These are phyloP conservation scores for Amaurobius ferox DNA, from an alignment of 2,888 invertebrate species.

Conservation along the genomic window DNA sequence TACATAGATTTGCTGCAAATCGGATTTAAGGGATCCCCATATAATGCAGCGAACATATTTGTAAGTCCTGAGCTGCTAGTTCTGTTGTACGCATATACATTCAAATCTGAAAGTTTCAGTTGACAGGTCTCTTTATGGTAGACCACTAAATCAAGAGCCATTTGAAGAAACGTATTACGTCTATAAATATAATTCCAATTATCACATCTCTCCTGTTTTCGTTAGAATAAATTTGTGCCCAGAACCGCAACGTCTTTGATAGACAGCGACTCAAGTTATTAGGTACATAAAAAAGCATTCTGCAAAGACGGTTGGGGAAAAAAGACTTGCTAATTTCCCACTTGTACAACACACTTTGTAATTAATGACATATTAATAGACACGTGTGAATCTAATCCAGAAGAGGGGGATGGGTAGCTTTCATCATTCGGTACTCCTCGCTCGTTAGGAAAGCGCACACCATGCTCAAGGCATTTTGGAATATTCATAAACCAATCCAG, in stretches of 20 bases:
- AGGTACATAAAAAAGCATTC: neutral
- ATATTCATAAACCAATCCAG: slow-evolving; percentile 35
- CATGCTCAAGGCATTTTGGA: slow-evolving; percentile 26
- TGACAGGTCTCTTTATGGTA: too few species aligned
- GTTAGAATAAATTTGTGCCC: neutral
- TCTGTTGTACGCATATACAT: too few species aligned
- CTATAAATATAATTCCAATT: neutral
- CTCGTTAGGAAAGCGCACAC: neutral
- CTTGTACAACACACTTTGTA: neutral
- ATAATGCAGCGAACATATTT: too few species aligned
- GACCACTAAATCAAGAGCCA: too few species aligned
- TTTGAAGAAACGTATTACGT: too few species aligned
- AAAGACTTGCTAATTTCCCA: neutral
- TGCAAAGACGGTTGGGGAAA: neutral
- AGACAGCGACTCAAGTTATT: neutral
- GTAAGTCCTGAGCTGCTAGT: too few species aligned
- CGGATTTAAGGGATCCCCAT: too few species aligned
- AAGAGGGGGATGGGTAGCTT: neutral
- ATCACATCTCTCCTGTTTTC: neutral
- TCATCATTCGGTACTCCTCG: slow-evolving; percentile 5
- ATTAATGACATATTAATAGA: neutral
- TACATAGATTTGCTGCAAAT: too few species aligned
- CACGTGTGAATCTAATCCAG: neutral
- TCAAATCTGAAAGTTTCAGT: too few species aligned
- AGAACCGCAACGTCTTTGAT: neutral